phyloP scores from a whole-genome alignment of 1,140 invertebrate genomes.

The Frieseomelitta varia region DNA sequence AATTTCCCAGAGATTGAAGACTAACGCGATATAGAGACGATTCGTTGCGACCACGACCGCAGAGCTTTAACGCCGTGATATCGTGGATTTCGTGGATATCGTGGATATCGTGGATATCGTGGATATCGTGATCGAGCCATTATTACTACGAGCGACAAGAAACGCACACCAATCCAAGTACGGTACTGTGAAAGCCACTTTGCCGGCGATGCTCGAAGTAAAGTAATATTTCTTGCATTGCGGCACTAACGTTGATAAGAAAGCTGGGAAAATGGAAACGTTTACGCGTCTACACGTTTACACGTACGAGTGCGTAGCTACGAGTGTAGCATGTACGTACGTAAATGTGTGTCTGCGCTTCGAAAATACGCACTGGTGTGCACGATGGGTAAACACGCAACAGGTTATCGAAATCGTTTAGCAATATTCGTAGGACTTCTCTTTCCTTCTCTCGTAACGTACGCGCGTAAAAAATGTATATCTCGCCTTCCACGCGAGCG shows the following conservation, averaged over 20 bases:
- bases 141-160: not conserved
- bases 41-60: not conserved
- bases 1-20: constrained; percentile 5
- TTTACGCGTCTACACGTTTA: constrained; percentile 30
- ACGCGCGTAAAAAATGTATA: too few relatives aligned
- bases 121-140: too few relatives aligned
- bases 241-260: constrained; percentile 33
- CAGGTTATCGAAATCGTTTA: constrained; percentile 45
- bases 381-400: constrained; percentile 40
- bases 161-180: too few relatives aligned
- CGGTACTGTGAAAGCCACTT: not conserved
- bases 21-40: not conserved
- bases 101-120: not conserved
- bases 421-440: not conserved
- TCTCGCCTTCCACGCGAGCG: too few relatives aligned
- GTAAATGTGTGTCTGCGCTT: too few relatives aligned
- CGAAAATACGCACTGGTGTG: too few relatives aligned
- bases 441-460: not conserved
- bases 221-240: constrained; percentile 50
- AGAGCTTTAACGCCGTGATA: not conserved
- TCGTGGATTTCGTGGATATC: too few relatives aligned
- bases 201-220: constrained; percentile 19
- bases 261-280: constrained; percentile 37
- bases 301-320: not conserved
- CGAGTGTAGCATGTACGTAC: too few relatives aligned